Base-by-base conservation (phyloP, 2,113 vertebrate genomes). In the Gopherus flavomarginatus region DNA sequence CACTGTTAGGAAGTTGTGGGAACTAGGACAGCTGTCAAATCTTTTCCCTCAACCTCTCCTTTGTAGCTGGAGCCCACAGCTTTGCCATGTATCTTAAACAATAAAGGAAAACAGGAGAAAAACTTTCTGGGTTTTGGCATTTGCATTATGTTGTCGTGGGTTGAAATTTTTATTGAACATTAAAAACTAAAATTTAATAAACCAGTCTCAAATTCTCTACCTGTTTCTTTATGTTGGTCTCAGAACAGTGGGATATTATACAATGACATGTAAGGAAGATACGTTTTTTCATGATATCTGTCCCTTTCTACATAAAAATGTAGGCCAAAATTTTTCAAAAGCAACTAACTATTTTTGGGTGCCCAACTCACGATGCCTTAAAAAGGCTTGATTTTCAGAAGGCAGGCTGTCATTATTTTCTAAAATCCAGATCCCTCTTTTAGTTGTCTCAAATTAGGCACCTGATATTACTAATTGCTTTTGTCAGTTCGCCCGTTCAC, bases 181-280 rank as follows among this genome's bases (percentile, higher is more conserved):
- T 16, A 47, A 56, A 89, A 94, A 77, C 82, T 54, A 86, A 93
- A 87, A 75, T 27, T 54, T 77, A 79, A 87, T 92, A 2, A 88
- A 92, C 85, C 83, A 54, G 31, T 89, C 92, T 93, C 42, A 77
- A 11, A 59, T 89, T 86, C 4, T 85, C 42, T 44, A 27, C 6
- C 21, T 47, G 24, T 77, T 24, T 92, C 87, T 93, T 93, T 65
- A 50, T 87, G 42, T 87, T 90, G 31, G 78, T 84, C n/a, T 95
- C 90, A 27, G 8, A 47, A 77, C 8, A 11, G n/a, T 72, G 65
- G 42, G 24, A 44, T 77, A 47, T 77, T 44, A 44, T 44, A 27
- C 22, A 27, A 16, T 47, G 12, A 13, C 6, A 13, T 77, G 5
- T 47, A 47, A 77, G 24, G 22, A 0, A 84, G 83, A 93, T 91